Evolutionary conservation across 2,113 vertebrate genomes (phyloP).

Genomic region (Ochotona curzoniae): DNA sequence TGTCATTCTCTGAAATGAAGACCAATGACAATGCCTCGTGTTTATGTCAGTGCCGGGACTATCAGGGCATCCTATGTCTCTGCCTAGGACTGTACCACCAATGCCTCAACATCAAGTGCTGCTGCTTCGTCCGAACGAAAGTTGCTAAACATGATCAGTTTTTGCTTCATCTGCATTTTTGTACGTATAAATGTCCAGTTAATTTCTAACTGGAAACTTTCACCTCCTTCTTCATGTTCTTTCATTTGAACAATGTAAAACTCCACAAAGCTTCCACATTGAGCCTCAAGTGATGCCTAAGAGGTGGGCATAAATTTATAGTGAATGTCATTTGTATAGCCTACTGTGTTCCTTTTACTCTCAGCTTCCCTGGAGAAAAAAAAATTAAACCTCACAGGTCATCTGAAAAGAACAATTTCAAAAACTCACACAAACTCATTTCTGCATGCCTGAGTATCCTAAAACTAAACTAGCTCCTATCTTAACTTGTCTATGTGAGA

Average conservation of each 20-base stretch:
- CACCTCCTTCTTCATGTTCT: slow-evolving; percentile 31
- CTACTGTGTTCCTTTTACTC: slow-evolving; percentile 34
- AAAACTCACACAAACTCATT: slow-evolving; percentile 68
- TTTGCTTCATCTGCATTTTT: background rate
- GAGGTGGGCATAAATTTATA: too few relatives aligned
- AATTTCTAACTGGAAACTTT: slow-evolving; percentile 65
- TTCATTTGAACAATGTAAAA: slow-evolving; percentile 68
- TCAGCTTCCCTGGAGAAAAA: slow-evolving; percentile 50
- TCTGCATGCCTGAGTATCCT: slow-evolving; percentile 80
- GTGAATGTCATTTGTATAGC: too few relatives aligned
- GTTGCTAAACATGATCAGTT: slow-evolving; percentile 56
- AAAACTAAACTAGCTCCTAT: slow-evolving; percentile 86
- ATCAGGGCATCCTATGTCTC: background rate
- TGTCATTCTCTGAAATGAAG: background rate
- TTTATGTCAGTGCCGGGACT: background rate
- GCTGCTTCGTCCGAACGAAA: slow-evolving; percentile 74
- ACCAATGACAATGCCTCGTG: background rate
- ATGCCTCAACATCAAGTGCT: background rate
- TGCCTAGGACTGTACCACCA: background rate
- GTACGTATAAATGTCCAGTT: slow-evolving; percentile 53
- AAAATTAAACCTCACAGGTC: too few relatives aligned
- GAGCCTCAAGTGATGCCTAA: background rate
- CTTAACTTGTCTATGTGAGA: slow-evolving; percentile 87
- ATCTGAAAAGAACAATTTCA: background rate
- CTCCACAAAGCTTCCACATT: slow-evolving; percentile 79